phyloP scores from a whole-genome alignment of 2,113 vertebrate species.

The Bubo bubo region DNA sequence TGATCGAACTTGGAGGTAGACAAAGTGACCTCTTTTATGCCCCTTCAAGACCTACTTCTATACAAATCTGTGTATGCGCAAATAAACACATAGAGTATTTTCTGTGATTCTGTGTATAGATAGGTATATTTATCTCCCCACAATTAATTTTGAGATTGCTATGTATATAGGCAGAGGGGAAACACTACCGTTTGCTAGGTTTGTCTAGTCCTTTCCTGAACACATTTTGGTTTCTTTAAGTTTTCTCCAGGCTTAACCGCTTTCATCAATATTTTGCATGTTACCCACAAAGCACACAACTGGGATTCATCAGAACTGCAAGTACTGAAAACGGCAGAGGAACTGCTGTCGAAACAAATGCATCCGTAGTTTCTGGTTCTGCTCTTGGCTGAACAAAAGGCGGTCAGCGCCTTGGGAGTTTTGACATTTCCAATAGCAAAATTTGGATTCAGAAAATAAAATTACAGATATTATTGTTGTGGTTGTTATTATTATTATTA shows the following conservation, averaged over 20 bases:
- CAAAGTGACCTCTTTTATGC: background rate
- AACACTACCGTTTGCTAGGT: background rate
- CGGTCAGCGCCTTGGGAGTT: background rate
- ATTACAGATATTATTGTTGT: background rate
- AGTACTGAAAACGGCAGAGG: background rate
- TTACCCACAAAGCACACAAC: background rate
- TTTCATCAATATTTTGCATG: background rate
- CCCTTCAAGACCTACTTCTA: background rate
- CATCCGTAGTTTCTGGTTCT: background rate
- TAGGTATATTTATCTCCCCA: background rate
- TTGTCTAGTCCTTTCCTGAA: background rate
- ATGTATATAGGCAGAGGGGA: background rate
- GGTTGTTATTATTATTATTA: background rate
- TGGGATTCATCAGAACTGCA: background rate
- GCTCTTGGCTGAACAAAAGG: background rate
- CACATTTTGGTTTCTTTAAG: background rate
- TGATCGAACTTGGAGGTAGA: background rate
- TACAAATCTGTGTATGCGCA: background rate
- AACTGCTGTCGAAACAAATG: rapidly evolving
- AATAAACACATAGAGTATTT: background rate
- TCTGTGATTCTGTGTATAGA: background rate
- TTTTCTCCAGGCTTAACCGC: background rate
- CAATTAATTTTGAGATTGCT: background rate
- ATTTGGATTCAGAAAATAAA: background rate
- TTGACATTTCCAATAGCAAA: background rate